Conservation (phyloP, 2,888 invertebrate genomes). For the Drosophila seclusa region DNA sequence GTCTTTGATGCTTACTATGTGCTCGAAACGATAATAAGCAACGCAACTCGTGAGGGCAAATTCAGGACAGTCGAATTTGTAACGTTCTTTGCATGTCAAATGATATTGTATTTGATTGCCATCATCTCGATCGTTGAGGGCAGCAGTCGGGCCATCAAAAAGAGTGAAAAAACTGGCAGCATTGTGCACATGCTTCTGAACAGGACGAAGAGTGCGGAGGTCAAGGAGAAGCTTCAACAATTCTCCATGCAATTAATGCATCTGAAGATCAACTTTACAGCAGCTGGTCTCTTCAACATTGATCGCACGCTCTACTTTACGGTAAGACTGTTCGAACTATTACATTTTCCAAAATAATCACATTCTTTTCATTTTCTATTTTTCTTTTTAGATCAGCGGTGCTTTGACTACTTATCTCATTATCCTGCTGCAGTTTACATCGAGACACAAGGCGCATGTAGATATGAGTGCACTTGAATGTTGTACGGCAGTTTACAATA, state of each 20-base stretch:
- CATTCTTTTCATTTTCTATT: not conserved
- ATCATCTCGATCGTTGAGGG: conserved; percentile 85
- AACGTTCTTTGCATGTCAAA: conserved; percentile 84
- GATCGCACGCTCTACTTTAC: conserved; percentile 85
- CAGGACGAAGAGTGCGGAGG: conserved; percentile 78
- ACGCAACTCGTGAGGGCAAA: conserved; percentile 82
- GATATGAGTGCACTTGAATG: conserved; percentile 25
- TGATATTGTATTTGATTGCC: conserved; percentile 83
- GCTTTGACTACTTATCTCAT: conserved; percentile 85
- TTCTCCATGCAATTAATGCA: conserved; percentile 85
- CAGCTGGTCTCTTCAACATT: conserved; percentile 85
- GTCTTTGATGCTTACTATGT: conserved; percentile 85
- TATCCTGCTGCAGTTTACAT: conserved; percentile 84
- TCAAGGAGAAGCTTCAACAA: conserved; percentile 82
- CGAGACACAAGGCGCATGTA: conserved; percentile 58
- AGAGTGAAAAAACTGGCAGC: conserved; percentile 84
- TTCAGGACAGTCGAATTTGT: conserved; percentile 84
- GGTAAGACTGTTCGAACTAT: conserved; percentile 62
- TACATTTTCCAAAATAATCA: not conserved
- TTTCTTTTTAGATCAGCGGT: conserved; percentile 82
- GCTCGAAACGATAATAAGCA: conserved; percentile 83
- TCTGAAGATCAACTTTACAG: conserved; percentile 84
- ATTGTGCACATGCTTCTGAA: conserved; percentile 83
- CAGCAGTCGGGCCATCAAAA: conserved; percentile 83
- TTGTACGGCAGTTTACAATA: conserved; percentile 39